Evolutionary conservation across 2,888 invertebrate species (phyloP).

Genomic region (Harpalus rufipes): DNA sequence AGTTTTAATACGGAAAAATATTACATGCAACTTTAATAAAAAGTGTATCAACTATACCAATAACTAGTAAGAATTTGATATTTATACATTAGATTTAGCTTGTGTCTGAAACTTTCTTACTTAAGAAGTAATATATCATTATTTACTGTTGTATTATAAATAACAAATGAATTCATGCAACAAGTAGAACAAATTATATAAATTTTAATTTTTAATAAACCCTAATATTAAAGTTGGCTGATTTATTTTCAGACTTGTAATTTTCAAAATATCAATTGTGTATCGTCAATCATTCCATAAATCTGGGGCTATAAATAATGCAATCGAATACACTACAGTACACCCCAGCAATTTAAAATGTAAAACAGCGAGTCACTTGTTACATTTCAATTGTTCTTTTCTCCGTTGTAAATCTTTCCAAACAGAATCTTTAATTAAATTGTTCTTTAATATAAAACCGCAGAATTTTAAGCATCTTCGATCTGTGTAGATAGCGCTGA

Average conservation of each 20-base stretch:
- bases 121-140: too few relatives aligned
- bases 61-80: too few relatives aligned
- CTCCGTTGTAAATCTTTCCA: conserved; percentile 48
- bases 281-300: background rate
- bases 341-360: conserved; percentile 51
- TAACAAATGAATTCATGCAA: too few relatives aligned
- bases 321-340: conserved; percentile 35
- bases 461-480: conserved; percentile 62
- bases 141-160: too few relatives aligned
- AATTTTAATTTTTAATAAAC: too few relatives aligned
- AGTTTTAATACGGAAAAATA: too few relatives aligned
- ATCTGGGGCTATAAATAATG: conserved; percentile 21
- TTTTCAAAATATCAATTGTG: background rate
- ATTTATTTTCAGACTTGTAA: background rate
- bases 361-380: conserved; percentile 34
- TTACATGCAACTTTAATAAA: too few relatives aligned
- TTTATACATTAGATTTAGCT: too few relatives aligned
- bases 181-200: too few relatives aligned
- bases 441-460: conserved; percentile 61
- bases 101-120: too few relatives aligned
- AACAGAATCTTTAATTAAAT: conserved; percentile 62
- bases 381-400: conserved; percentile 61
- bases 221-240: too few relatives aligned
- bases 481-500: conserved; percentile 52
- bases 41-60: too few relatives aligned